Base-by-base conservation (phyloP, 2,888 invertebrate genomes). In the Ormia ochracea region DNA sequence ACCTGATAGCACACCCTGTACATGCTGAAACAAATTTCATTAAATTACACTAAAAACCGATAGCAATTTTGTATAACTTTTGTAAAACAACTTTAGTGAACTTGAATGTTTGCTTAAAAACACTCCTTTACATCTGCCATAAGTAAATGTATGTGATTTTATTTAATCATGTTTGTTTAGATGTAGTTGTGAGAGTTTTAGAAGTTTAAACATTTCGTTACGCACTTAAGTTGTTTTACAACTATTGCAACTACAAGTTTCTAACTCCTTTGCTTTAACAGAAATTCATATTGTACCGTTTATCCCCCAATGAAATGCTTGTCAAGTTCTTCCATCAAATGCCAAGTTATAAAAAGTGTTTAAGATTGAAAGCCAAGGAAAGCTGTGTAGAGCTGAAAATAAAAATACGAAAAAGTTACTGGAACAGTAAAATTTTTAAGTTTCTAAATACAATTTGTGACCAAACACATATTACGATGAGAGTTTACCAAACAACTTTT, bases 381-480 rank as follows among this genome's bases (percentile, higher is more conserved):
- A 14, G 48, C 4, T 19, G n/a, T 52, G 50, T 5, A 21, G 7
- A 52, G 70, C 19, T 36, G 4, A 4, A 19, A 72, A 43, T 6
- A 21, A 68, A 52, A 65, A 66, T 31, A 36, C 19, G 10, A 21
- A 38, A 65, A 65, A 54, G 26, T 28, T 56, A 73, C 63, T 56
- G 17, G 23, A 63, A 33, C 36, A 54, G 28, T 12, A 56, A 61
- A 52, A 26, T 59, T 72, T 61, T 31, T 72, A 80, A 80, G 61
- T 80, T 76, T 72, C 59, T 45, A 79, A 79, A 79, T 65, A 70
- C 74, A 75, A 79, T 75, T 76, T 80, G 76, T 80, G 76, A 76
- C 75, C 80, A 80, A 76, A 76, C 59, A 72, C 76, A 80, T 80
- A 72, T 80, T 75, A 80, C 80, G 69, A 38, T 21, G 41, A 76